phyloP scores from a whole-genome alignment of 1,140 invertebrate genomes.

The Aphaenogaster rudis region DNA sequence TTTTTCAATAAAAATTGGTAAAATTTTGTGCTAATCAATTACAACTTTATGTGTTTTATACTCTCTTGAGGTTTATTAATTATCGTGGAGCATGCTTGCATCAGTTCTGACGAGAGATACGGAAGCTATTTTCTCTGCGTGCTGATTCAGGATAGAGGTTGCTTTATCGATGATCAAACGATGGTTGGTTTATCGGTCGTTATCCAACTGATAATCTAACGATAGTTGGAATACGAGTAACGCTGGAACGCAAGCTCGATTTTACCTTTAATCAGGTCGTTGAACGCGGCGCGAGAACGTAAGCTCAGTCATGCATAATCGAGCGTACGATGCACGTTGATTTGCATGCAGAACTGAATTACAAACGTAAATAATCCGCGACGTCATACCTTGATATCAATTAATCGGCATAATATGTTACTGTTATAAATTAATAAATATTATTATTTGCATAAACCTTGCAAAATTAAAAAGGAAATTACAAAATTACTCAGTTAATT shows the following conservation, averaged over 20 bases:
- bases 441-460: neutral
- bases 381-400: constrained; percentile 11
- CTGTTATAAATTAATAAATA: constrained; percentile 2
- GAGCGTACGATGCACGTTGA: constrained; percentile 23
- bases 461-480: constrained; percentile 14
- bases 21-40: neutral
- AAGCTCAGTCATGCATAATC: constrained; percentile 19
- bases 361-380: constrained; percentile 38
- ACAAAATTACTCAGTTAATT: constrained; percentile 2
- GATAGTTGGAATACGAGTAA: constrained; percentile 44
- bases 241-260: neutral
- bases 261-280: constrained; percentile 53
- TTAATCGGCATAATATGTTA: neutral
- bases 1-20: neutral
- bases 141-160: neutral
- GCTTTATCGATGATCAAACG: constrained; percentile 45
- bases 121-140: neutral
- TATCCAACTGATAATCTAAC: constrained; percentile 42
- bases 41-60: neutral
- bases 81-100: constrained; percentile 3
- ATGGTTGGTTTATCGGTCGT: constrained; percentile 21
- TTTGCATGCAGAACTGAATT: constrained; percentile 31
- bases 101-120: neutral
- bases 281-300: constrained; percentile 18
- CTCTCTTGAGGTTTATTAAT: neutral